Percentiles rank a stretch among this genome's conserved stretches.
Evolutionary conservation across 1,140 invertebrate species (phyloP).

Genomic region (Holotrichia oblita): DNA sequence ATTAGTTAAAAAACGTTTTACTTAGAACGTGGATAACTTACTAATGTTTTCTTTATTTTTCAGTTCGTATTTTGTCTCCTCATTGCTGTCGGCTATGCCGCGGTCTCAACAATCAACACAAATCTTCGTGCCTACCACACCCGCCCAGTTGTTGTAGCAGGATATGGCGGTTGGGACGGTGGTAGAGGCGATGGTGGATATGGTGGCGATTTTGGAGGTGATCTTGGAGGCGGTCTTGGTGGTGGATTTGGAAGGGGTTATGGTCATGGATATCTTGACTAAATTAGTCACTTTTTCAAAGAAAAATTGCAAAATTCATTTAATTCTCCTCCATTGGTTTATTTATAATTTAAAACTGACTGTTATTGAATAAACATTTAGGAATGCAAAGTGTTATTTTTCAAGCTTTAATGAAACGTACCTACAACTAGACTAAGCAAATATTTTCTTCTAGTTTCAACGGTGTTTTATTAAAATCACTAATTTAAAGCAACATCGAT

Average conservation of each 20-base stretch:
- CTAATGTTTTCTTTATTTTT: background rate
- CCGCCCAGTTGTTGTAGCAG: background rate
- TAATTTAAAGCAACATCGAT: too few species aligned
- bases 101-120: constrained; percentile 12
- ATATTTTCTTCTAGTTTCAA: too few species aligned
- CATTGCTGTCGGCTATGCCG: constrained; percentile 14
- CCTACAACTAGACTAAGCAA: too few species aligned
- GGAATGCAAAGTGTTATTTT: background rate
- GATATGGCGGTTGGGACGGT: constrained; percentile 6
- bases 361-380: constrained; percentile 35
- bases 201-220: background rate
- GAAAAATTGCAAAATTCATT: constrained; percentile 12
- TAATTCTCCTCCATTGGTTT: background rate
- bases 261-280: background rate
- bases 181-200: background rate
- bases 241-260: background rate
- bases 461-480: too few species aligned
- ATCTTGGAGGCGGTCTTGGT: background rate
- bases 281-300: background rate
- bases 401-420: too few species aligned
- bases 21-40: too few species aligned
- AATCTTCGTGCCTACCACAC: constrained; percentile 28
- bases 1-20: too few species aligned
- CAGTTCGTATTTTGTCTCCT: constrained; percentile 15
- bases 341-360: constrained; percentile 34